phyloP scores from a whole-genome alignment of 2,888 invertebrate species.

The Enchytraeus crypticus region DNA sequence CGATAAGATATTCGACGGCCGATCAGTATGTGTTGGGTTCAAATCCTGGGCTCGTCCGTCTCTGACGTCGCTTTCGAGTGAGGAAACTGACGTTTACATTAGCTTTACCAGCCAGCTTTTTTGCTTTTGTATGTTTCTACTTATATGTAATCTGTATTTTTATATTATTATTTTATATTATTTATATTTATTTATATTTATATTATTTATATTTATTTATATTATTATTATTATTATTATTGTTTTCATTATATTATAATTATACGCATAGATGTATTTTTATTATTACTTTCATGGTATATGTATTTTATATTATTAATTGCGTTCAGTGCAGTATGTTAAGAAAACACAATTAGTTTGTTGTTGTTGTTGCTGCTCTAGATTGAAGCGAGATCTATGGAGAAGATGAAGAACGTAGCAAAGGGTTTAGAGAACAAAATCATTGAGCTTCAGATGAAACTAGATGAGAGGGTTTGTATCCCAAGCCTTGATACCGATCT shows the following conservation, averaged over 20 bases:
- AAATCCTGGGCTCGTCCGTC: too few species aligned
- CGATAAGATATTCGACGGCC: too few species aligned
- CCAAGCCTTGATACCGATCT: too few species aligned
- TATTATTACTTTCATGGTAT: not conserved
- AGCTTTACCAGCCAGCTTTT: too few species aligned
- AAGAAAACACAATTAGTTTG: not conserved
- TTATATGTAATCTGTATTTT: not conserved
- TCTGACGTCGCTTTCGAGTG: too few species aligned
- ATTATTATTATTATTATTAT: too few species aligned
- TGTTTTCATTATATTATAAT: not conserved
- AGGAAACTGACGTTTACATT: too few species aligned
- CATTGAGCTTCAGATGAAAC: conserved; percentile 83
- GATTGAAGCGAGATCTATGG: conserved; percentile 59
- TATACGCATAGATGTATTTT: not conserved
- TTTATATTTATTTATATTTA: too few species aligned
- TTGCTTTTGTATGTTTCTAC: not conserved
- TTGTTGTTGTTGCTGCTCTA: not conserved
- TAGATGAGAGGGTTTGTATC: conserved; percentile 64
- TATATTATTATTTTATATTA: not conserved
- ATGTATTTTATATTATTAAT: not conserved
- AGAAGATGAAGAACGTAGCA: conserved; percentile 85
- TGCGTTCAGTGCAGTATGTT: not conserved
- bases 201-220: too few species aligned
- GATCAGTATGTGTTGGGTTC: too few species aligned
- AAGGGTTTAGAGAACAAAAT: conserved; percentile 96